Evolutionary conservation across 2,888 invertebrate species (phyloP).

Genomic region (Lithophane leautieri): DNA sequence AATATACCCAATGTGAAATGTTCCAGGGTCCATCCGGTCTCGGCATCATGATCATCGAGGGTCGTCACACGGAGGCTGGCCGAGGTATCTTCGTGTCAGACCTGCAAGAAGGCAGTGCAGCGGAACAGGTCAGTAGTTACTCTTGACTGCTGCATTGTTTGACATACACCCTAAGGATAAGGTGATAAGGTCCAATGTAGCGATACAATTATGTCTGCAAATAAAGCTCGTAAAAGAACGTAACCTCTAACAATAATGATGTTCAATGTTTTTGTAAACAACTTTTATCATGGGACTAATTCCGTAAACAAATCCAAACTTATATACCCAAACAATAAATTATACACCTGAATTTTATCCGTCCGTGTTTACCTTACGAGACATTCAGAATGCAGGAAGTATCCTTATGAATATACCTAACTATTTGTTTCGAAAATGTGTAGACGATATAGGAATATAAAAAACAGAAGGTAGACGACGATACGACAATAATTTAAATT

Average conservation of each 20-base stretch:
- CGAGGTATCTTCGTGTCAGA: slow-evolving; percentile 98
- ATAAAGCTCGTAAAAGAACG: too few relatives aligned
- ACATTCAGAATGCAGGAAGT: background rate
- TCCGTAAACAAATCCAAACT: background rate
- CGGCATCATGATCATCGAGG: slow-evolving; percentile 98
- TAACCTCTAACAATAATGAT: background rate
- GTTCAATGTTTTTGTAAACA: background rate
- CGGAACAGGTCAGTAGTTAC: slow-evolving; percentile 92
- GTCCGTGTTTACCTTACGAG: background rate
- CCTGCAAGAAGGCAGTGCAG: slow-evolving; percentile 96
- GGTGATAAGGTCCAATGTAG: background rate
- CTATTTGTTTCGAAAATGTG: too few relatives aligned
- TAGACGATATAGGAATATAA: too few relatives aligned
- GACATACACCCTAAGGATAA: background rate
- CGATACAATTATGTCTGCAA: background rate
- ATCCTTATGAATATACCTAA: too few relatives aligned
- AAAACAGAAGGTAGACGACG: too few relatives aligned
- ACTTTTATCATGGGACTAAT: background rate
- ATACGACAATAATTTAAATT: too few relatives aligned
- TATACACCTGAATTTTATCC: background rate
- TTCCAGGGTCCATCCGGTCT: slow-evolving; percentile 94
- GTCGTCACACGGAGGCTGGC: slow-evolving; percentile 97
- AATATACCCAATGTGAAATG: background rate
- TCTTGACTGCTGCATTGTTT: background rate
- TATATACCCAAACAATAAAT: background rate